A percentile compares a stretch with the other conserved stretches of the same genome.
phyloP scores from a whole-genome alignment of 2,797 vertebrate genomes.

The Gambusia yucatana region DNA sequence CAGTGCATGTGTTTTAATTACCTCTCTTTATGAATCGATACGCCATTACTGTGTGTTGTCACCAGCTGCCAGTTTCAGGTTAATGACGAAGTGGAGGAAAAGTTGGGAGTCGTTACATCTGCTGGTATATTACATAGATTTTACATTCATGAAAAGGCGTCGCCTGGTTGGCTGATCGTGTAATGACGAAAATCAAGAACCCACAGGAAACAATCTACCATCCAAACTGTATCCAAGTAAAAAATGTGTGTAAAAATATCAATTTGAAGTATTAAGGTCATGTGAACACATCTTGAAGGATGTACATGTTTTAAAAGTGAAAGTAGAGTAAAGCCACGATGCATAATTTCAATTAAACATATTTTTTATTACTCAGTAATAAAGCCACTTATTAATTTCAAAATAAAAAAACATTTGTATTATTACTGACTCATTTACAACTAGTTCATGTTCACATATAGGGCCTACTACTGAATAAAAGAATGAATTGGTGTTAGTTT shows the following conservation, averaged over 20 bases:
- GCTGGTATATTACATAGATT: neutral
- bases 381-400: neutral
- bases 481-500: neutral
- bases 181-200: neutral
- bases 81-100: neutral
- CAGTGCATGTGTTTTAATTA: neutral
- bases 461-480: neutral
- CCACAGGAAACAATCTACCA: neutral
- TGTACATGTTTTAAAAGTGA: neutral
- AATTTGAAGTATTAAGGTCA: neutral
- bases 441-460: neutral
- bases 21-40: neutral
- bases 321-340: neutral
- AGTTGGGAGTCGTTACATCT: neutral
- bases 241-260: neutral
- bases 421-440: neutral
- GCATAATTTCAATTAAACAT: neutral
- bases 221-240: neutral
- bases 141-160: neutral
- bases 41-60: neutral
- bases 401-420: neutral
- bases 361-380: neutral
- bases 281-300: neutral
- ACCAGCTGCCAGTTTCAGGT: neutral
- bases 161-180: conserved; percentile 3